A percentile compares a stretch with the other conserved stretches of the same genome.
Evolutionary conservation across 2,888 invertebrate species (phyloP).

Genomic region (Dolichomitus sp.): DNA sequence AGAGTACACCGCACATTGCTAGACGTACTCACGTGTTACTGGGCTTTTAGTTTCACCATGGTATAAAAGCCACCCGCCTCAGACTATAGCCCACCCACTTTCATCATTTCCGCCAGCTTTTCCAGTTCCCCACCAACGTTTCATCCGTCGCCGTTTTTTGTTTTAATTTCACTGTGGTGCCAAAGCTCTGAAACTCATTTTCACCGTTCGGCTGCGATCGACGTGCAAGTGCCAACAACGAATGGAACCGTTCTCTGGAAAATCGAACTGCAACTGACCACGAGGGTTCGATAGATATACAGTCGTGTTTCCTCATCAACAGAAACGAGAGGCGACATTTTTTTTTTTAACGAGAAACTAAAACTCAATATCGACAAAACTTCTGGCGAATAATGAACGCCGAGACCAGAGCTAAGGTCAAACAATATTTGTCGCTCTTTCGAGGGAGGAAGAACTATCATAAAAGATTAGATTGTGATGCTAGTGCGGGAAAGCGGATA

Average conservation of each 20-base stretch:
- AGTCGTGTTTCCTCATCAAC: neutral
- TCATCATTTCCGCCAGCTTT: slow-evolving; percentile 68
- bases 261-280: slow-evolving; percentile 27
- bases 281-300: slow-evolving; percentile 13
- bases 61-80: slow-evolving; percentile 52
- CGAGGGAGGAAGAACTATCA: neutral
- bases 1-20: slow-evolving; percentile 24
- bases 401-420: slow-evolving; percentile 14
- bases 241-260: slow-evolving; percentile 42
- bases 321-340: slow-evolving; percentile 19
- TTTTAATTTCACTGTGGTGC: slow-evolving; percentile 42
- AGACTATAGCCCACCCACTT: slow-evolving; percentile 44
- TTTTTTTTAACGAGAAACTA: slow-evolving; percentile 21
- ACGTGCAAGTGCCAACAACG: slow-evolving; percentile 12
- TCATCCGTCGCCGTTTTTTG: slow-evolving; percentile 32
- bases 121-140: slow-evolving; percentile 35
- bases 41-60: slow-evolving; percentile 56
- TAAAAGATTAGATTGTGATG: too few relatives aligned
- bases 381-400: slow-evolving; percentile 7
- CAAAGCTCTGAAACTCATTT: slow-evolving; percentile 35
- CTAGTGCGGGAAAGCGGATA: too few relatives aligned
- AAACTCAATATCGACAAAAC: slow-evolving; percentile 54
- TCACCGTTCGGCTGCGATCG: slow-evolving; percentile 23
- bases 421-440: slow-evolving; percentile 33
- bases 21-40: slow-evolving; percentile 18